Conservation (phyloP, 2,113 vertebrate genomes). For the Odontophorus gujanensis region DNA sequence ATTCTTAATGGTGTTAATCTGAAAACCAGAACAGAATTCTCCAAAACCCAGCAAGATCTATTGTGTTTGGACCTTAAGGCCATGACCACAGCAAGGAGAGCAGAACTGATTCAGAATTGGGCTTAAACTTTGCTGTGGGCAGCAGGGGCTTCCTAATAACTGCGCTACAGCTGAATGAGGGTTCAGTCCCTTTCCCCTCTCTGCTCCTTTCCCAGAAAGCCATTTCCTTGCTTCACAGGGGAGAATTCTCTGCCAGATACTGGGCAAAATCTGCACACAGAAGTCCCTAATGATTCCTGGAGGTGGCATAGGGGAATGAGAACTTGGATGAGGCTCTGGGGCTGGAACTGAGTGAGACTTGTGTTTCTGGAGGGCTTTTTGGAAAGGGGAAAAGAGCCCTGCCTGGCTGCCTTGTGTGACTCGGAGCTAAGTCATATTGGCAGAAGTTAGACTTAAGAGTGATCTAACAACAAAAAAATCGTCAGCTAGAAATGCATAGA, state of each 20-base stretch:
- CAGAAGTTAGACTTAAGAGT: background rate
- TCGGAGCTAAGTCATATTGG: background rate
- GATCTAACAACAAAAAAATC: background rate
- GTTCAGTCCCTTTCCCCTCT: background rate
- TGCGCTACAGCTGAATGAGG: background rate
- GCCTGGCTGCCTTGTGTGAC: background rate
- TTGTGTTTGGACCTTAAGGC: background rate
- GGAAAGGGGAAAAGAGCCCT: background rate
- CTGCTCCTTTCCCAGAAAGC: background rate
- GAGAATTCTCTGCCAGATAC: background rate
- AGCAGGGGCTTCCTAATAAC: background rate
- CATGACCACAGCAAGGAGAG: accelerated
- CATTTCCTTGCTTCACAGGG: background rate
- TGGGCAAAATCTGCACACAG: background rate
- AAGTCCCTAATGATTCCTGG: background rate
- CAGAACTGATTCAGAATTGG: background rate
- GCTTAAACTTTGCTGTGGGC: background rate
- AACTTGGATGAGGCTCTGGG: background rate
- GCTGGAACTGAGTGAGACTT: background rate
- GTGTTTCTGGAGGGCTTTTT: background rate
- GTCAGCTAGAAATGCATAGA: background rate
- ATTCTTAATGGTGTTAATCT: background rate
- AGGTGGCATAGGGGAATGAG: background rate
- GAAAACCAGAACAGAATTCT: background rate
- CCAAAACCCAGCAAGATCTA: accelerated